Evolutionary conservation across 2,113 vertebrate species (phyloP).

Genomic region (Harpagus bidentatus): DNA sequence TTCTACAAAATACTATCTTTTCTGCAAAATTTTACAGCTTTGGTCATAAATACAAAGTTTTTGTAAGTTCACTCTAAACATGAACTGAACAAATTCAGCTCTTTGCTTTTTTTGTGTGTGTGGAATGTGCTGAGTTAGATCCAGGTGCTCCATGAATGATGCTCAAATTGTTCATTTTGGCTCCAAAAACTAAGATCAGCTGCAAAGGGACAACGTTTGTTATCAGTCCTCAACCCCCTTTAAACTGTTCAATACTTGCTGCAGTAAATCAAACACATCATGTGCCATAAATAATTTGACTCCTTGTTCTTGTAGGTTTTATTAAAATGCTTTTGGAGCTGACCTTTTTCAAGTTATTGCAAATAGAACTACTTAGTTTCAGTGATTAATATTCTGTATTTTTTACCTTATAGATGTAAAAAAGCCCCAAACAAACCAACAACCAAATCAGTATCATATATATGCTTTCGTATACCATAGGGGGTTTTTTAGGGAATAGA

Average conservation of each 20-base stretch:
- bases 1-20: not conserved
- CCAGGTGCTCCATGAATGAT: not conserved
- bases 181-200: not conserved
- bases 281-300: not conserved
- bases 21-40: not conserved
- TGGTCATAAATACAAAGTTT: not conserved
- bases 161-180: not conserved
- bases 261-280: not conserved
- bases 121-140: not conserved
- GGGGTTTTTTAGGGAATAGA: not conserved
- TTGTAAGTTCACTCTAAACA: not conserved
- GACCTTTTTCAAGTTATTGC: not conserved
- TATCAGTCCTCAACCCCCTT: not conserved
- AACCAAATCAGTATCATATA: not conserved
- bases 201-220: not conserved
- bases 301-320: not conserved
- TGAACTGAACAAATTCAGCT: not conserved
- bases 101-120: not conserved
- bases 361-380: not conserved
- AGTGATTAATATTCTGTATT: not conserved
- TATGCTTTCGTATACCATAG: not conserved
- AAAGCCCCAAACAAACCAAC: not conserved
- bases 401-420: not conserved
- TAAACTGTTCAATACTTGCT: not conserved
- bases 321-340: not conserved